Percentiles rank a stretch among this genome's conserved stretches.
These are phyloP conservation scores for Craseonycteris thonglongyai DNA, from an alignment of 2,113 vertebrate species.

Conservation along the genomic window DNA sequence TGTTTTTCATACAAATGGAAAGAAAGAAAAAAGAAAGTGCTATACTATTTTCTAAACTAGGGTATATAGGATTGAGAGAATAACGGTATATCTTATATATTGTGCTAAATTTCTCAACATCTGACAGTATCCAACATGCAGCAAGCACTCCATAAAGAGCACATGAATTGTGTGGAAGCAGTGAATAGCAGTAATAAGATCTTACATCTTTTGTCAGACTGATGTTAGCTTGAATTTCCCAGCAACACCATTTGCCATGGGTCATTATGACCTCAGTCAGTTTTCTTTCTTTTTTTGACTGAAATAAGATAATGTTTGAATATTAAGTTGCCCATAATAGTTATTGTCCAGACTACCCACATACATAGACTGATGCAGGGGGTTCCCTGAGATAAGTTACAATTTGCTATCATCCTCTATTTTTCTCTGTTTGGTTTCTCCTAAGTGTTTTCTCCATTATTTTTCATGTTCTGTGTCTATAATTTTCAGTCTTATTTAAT, in stretches of 20 bases:
- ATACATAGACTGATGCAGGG: too few relatives aligned
- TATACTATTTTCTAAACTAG: background rate
- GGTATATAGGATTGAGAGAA: background rate
- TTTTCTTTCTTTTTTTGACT: background rate
- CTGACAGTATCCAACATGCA: background rate
- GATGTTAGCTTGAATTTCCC: background rate
- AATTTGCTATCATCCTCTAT: background rate
- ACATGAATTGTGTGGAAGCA: background rate
- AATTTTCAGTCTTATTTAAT: background rate
- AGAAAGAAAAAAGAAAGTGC: background rate
- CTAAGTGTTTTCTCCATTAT: background rate
- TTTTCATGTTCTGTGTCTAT: background rate
- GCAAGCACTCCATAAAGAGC: background rate
- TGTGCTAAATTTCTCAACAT: background rate
- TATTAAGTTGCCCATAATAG: background rate
- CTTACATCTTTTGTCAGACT: background rate
- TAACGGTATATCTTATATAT: background rate
- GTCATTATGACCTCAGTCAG: background rate
- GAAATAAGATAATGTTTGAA: background rate
- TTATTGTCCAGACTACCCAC: background rate
- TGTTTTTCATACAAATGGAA: background rate
- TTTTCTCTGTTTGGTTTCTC: background rate
- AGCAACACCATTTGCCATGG: background rate
- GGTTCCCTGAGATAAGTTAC: background rate
- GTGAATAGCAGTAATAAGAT: background rate